Evolutionary conservation across 2,888 invertebrate species (phyloP).

Genomic region (Euphydryas editha): DNA sequence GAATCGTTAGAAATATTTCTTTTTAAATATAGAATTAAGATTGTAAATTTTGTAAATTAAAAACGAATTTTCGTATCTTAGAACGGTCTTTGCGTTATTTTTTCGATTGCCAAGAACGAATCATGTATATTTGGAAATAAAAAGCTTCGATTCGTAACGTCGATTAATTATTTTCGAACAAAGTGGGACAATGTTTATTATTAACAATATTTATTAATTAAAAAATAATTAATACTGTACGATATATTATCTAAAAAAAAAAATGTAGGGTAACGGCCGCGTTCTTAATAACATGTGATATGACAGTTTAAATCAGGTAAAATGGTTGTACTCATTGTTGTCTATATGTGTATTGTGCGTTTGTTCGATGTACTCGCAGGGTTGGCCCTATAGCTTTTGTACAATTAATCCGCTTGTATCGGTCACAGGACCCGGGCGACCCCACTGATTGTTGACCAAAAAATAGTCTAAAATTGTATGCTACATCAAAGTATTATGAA

Average conservation of each 20-base stretch:
- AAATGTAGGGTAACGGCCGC: constrained; percentile 51
- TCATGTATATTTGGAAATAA: constrained; percentile 28
- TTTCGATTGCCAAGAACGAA: constrained; percentile 24
- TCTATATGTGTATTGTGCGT: constrained; percentile 38
- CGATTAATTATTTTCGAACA: constrained; percentile 27
- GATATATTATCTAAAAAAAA: constrained; percentile 2
- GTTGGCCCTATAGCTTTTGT: constrained; percentile 24
- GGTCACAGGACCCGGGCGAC: constrained; percentile 32
- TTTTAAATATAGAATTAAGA: constrained; percentile 25
- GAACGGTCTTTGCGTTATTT: constrained; percentile 21
- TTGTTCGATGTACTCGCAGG: constrained; percentile 24
- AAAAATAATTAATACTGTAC: constrained; percentile 13
- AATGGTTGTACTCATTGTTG: constrained; percentile 48
- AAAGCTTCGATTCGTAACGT: constrained; percentile 21
- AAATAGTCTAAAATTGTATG: constrained; percentile 37
- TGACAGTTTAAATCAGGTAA: constrained; percentile 47
- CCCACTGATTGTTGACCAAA: constrained; percentile 41
- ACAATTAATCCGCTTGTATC: constrained; percentile 35
- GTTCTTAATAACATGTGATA: constrained; percentile 56
- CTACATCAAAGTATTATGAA: constrained; percentile 40
- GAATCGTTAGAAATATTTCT: constrained; percentile 11
- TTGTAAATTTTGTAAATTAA: constrained; percentile 39
- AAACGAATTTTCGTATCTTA: constrained; percentile 8
- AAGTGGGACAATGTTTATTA: constrained; percentile 39
- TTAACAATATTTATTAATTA: constrained; percentile 24